Percentiles rank a stretch among this genome's conserved stretches.
These are phyloP conservation scores for Parambassis ranga DNA, from an alignment of 2,797 vertebrate genomes.

Conservation along the genomic window DNA sequence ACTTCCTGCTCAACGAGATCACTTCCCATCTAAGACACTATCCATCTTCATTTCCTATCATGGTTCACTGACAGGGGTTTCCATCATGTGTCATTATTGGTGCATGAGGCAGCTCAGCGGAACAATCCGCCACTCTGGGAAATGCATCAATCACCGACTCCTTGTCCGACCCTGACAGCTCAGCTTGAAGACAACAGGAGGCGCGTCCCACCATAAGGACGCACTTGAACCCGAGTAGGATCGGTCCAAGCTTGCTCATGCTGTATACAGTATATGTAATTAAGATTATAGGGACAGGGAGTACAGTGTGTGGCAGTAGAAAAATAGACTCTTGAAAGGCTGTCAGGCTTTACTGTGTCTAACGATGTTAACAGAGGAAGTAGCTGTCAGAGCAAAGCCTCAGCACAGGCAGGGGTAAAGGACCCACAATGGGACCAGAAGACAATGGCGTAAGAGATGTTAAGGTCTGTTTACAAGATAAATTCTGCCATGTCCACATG, in stretches of 20 bases:
- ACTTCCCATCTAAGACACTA: conserved; percentile 74
- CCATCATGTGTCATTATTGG: conserved; percentile 87
- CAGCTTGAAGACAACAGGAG: conserved; percentile 54
- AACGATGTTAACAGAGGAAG: conserved; percentile 48
- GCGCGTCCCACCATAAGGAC: conserved; percentile 39
- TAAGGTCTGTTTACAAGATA: conserved; percentile 12
- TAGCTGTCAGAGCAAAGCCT: conserved; percentile 43
- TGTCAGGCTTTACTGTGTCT: conserved; percentile 48
- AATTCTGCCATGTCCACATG: background rate
- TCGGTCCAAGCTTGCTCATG: conserved; percentile 23
- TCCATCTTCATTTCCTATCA: conserved; percentile 83
- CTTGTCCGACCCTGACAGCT: conserved; percentile 70
- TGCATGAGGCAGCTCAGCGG: conserved; percentile 77
- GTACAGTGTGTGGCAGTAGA: conserved; percentile 58
- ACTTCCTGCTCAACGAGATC: conserved; percentile 81
- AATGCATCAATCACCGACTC: conserved; percentile 79
- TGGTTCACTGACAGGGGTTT: conserved; percentile 80
- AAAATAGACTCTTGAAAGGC: conserved; percentile 44
- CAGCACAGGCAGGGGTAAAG: conserved; percentile 35
- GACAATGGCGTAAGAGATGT: conserved; percentile 16
- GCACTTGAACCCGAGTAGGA: conserved; percentile 52
- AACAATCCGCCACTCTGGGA: conserved; percentile 77
- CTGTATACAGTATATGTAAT: conserved; percentile 53
- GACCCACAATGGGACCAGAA: conserved; percentile 13
- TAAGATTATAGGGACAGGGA: conserved; percentile 63